Evolutionary conservation across 2,888 invertebrate genomes (phyloP), one percentile per base, ranked within the genome.

Genomic region (Andrena camellia): DNA sequence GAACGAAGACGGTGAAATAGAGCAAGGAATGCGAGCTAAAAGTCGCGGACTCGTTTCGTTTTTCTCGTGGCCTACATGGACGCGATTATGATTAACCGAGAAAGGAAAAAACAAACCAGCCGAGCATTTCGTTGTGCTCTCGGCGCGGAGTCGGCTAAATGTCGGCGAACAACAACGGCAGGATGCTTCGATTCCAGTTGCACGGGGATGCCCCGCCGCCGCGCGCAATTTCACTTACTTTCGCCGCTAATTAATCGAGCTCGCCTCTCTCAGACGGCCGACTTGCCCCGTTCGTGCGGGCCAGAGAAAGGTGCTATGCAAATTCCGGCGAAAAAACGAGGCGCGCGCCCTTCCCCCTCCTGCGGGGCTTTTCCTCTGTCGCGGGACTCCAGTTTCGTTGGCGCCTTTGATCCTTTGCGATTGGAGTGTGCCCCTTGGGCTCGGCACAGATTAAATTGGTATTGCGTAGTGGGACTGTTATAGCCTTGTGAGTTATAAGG

Each of bases 231-330:
- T 90, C 90, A 88, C 89, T 90, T 83, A 90, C 89, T 90, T 90
- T 90, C 89, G 88, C 90, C 85, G 85, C 86, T 90, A 89, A 90
- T 90, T 90, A 87, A 90, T 90, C 85, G 84, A 83, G 84, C 74
- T 74, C 79, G 63, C 82, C 85, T 81, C 73, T 66, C 50, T 20
- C 10, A 70, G 59, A 69, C 85, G 70, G 68, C 29, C 70, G 80
- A 70, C 63, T 81, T 83, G 54, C 63, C 59, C 26, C 50, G 42
- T 52, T 75, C 62, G 79, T 59, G 75, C 64, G 60, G 62, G n/a
- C 48, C 50, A 69, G 66, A 86, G 76, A 68, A 84, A 78, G 70
- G 69, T 70, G 42, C 64, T 33, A 75, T 84, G 82, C 76, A 86
- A 82, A 86, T 85, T 77, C 62, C 64, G 6, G 33, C 62, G 74